phyloP scores from a whole-genome alignment of 2,888 invertebrate species.

The Leucoptera coffeella region DNA sequence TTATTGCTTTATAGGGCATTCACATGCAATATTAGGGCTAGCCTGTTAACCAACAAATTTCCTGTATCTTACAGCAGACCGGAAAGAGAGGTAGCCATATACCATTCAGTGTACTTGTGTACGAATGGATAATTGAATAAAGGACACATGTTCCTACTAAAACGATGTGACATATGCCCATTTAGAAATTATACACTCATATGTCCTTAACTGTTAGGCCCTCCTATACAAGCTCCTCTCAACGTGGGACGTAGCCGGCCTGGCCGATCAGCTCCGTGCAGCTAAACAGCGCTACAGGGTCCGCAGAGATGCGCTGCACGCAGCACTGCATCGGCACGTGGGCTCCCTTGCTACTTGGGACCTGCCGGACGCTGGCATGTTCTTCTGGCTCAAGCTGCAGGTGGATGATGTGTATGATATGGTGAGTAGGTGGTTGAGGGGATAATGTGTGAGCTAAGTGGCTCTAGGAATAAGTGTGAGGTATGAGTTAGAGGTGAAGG shows the following conservation, averaged over 20 bases:
- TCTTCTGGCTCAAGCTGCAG: slow-evolving; percentile 67
- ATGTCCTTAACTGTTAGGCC: slow-evolving; percentile 30
- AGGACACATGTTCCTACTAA: too few relatives aligned
- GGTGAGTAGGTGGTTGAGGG: slow-evolving; percentile 27
- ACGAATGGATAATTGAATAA: too few relatives aligned
- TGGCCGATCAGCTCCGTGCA: slow-evolving; percentile 51
- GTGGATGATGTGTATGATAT: slow-evolving; percentile 67
- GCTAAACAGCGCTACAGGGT: slow-evolving; percentile 58
- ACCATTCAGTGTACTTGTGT: too few relatives aligned
- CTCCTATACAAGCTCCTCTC: slow-evolving; percentile 48
- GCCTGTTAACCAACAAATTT: too few relatives aligned
- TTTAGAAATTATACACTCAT: not conserved
- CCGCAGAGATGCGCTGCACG: slow-evolving; percentile 57
- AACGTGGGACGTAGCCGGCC: slow-evolving; percentile 54
- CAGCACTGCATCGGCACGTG: slow-evolving; percentile 40
- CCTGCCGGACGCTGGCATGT: slow-evolving; percentile 67
- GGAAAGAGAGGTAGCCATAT: too few relatives aligned
- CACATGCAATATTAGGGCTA: too few relatives aligned
- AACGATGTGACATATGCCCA: not conserved
- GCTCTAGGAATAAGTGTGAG: too few relatives aligned
- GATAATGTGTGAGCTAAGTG: not conserved
- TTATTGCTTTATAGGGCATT: too few relatives aligned
- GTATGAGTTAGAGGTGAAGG: too few relatives aligned
- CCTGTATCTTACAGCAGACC: too few relatives aligned
- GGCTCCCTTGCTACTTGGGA: slow-evolving; percentile 60